Conservation (phyloP, 2,113 vertebrate genomes). For the Halichoerus grypus region DNA sequence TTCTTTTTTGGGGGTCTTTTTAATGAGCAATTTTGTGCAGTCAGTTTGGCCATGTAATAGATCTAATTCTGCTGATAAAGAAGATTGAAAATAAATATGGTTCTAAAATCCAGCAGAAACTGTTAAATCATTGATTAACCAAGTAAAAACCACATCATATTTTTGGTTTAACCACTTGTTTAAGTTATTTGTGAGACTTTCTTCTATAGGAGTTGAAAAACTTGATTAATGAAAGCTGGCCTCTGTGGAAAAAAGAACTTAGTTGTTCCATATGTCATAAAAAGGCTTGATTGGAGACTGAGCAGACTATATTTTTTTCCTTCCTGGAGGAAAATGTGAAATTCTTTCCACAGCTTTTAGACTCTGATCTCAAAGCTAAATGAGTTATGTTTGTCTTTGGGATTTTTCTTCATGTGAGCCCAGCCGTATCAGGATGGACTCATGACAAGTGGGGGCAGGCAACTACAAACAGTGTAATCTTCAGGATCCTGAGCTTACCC, state of each 20-base stretch:
- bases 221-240: constrained; percentile 61
- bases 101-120: background rate
- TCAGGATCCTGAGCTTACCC: background rate
- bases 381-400: constrained; percentile 49
- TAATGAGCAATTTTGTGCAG: constrained; percentile 55
- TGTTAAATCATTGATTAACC: constrained; percentile 50
- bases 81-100: constrained; percentile 43
- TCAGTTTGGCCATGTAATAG: background rate
- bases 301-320: constrained; percentile 60
- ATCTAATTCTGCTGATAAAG: constrained; percentile 30
- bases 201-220: constrained; percentile 40
- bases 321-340: constrained; percentile 54
- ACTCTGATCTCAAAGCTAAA: constrained; percentile 65
- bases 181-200: constrained; percentile 58
- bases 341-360: constrained; percentile 47
- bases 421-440: background rate
- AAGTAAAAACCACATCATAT: constrained; percentile 54
- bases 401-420: constrained; percentile 42
- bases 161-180: constrained; percentile 50
- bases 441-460: background rate
- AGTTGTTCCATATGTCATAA: constrained; percentile 63
- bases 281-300: constrained; percentile 46
- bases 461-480: background rate
- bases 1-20: background rate
- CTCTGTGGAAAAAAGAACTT: constrained; percentile 50